These are phyloP conservation scores for Parapsyche elsis DNA, from an alignment of 1,140 invertebrate species.

Conservation along the genomic window DNA sequence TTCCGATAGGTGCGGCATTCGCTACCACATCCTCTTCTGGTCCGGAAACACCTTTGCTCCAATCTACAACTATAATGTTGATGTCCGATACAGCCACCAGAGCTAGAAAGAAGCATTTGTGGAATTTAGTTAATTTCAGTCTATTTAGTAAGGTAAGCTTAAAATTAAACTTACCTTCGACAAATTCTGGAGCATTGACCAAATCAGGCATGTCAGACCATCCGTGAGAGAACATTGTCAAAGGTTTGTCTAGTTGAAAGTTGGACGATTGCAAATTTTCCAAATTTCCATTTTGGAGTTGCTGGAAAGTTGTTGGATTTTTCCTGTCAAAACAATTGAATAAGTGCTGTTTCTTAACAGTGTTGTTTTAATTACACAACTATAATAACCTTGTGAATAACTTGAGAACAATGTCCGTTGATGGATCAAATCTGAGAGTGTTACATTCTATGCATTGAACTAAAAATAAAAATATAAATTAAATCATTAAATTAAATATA, in stretches of 20 bases:
- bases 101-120: constrained; percentile 52
- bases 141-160: neutral
- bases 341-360: no score
- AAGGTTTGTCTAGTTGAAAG: constrained; percentile 39
- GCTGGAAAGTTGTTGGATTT: neutral
- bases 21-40: constrained; percentile 60
- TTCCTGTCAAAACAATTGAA: no score
- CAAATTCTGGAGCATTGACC: neutral
- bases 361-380: no score
- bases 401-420: constrained; percentile 42
- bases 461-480: neutral
- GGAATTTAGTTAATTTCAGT: neutral
- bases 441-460: neutral
- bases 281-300: neutral
- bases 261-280: neutral
- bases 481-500: neutral
- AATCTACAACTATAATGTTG: constrained; percentile 53
- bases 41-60: constrained; percentile 37
- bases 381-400: constrained; percentile 44
- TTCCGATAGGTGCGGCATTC: constrained; percentile 60
- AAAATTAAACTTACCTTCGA: constrained; percentile 23
- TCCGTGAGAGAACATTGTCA: constrained; percentile 47
- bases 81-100: constrained; percentile 60
- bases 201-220: neutral
- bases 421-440: constrained; percentile 8